Conservation (phyloP, 2,888 invertebrate species). For the Neuroscelio doddi region DNA sequence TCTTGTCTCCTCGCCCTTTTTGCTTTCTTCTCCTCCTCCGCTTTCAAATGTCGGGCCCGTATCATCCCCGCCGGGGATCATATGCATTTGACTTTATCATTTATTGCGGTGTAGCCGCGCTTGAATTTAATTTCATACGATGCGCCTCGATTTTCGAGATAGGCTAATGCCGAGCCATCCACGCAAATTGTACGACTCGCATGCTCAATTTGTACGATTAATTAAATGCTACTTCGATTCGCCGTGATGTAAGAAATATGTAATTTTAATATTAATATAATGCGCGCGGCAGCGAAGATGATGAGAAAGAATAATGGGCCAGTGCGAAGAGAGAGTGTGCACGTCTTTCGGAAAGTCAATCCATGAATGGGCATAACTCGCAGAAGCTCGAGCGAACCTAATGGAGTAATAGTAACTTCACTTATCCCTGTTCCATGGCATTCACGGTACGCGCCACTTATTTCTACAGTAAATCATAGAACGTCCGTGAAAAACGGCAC, state of each 20-base stretch:
- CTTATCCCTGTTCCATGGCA: background rate
- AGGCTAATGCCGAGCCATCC: background rate
- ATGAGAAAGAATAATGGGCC: no score
- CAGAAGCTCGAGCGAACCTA: slow-evolving; percentile 31
- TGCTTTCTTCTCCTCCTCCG: slow-evolving; percentile 9
- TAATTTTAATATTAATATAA: no score
- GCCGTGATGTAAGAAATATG: no score
- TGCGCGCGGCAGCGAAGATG: background rate
- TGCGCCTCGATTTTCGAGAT: background rate
- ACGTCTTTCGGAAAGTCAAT: slow-evolving; percentile 4
- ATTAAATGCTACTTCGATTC: background rate
- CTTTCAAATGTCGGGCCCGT: slow-evolving; percentile 14
- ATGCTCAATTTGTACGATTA: background rate
- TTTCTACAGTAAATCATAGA: slow-evolving; percentile 28
- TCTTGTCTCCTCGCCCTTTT: slow-evolving; percentile 17
- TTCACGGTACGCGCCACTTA: slow-evolving; percentile 6
- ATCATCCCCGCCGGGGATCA: slow-evolving; percentile 16
- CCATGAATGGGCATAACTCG: slow-evolving; percentile 38
- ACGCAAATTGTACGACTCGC: no score
- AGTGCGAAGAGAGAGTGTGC: background rate
- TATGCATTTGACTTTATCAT: slow-evolving; percentile 1
- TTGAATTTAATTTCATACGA: slow-evolving; percentile 4
- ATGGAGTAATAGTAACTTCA: slow-evolving; percentile 31
- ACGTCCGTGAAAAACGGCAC: slow-evolving; percentile 33
- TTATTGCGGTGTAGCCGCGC: slow-evolving; percentile 1